Evolutionary conservation across 2,888 invertebrate genomes (phyloP).

Genomic region (Nasonovia ribisnigri): DNA sequence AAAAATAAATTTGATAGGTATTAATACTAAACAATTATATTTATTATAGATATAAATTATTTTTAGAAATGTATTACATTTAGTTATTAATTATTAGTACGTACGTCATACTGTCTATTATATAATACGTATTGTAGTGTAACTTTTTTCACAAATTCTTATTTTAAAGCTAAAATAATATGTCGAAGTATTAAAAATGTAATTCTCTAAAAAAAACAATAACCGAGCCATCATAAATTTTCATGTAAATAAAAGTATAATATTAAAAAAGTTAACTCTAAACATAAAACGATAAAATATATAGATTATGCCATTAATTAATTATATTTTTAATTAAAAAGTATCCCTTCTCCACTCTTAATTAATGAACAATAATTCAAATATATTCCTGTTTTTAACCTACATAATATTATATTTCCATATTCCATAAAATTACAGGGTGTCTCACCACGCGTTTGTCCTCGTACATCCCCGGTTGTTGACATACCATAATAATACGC

Average conservation of each 20-base stretch:
- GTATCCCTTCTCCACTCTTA: neutral
- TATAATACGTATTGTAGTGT: no score
- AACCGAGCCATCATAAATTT: neutral
- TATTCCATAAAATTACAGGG: neutral
- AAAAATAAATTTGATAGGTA: neutral
- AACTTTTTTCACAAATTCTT: neutral
- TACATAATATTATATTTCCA: neutral
- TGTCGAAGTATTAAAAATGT: neutral
- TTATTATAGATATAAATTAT: neutral
- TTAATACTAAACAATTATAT: neutral
- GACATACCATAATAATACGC: neutral
- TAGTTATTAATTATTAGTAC: no score
- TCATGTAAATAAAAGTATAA: neutral
- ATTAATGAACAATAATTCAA: neutral
- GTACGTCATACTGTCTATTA: no score
- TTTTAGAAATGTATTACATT: neutral
- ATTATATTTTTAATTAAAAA: constrained; percentile 14
- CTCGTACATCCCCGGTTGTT: neutral
- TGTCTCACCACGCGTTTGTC: neutral
- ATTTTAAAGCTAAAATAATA: neutral
- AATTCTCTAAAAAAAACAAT: neutral
- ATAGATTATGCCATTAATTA: neutral
- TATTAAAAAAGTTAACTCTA: neutral
- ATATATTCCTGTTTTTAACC: neutral
- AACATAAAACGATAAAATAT: neutral